Base-by-base conservation (phyloP, 2,888 invertebrate species). In the Rhopalosiphum nymphaeae region DNA sequence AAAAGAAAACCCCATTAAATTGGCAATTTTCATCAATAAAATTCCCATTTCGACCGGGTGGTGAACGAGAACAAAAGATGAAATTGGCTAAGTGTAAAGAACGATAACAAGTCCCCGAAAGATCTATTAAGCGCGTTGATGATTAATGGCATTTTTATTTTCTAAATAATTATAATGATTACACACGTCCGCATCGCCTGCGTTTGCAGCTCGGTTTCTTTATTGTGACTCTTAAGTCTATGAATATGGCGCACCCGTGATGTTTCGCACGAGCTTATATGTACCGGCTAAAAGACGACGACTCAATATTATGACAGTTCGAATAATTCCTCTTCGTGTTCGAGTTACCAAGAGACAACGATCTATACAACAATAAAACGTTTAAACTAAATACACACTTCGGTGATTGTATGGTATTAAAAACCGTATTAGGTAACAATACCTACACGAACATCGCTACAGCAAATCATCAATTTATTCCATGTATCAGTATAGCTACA, bases 1-100 rank as follows among this genome's bases (percentile, higher is more conserved):
- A 57, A 91, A 86, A 46, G 29, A 86, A 86, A 49, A 67, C 42
- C 42, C n/a, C 57, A 85, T 89, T 78, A 78, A 93, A 93, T 92
- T 92, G 88, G 88, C 61, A 67, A 92, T 88, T 93, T 93, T 89
- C 78, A 78, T 89, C 78, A 89, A 84, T 93, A 93, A 93, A 93
- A 93, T 84, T 84, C 44, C 42, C 46, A 84, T 56, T 78, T 56
- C 26, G n/a, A 25, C 57, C 87, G 9, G 26, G 25, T 25, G 49
- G 44, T 44, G 13, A 42, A 93, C 56, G 56, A 25, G 89, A 89
- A 89, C 67, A 84, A 89, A 93, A 91, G 57, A 46, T 46, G 44
- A 93, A 93, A 93, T 84, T 84, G 89, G 84, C 89, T 67, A 89
- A 89, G 93, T 93, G 56, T 84, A 44, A 89, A 93, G 56, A 67